Conservation (phyloP, 2,797 vertebrate species). For the Ispidina lecontei region DNA sequence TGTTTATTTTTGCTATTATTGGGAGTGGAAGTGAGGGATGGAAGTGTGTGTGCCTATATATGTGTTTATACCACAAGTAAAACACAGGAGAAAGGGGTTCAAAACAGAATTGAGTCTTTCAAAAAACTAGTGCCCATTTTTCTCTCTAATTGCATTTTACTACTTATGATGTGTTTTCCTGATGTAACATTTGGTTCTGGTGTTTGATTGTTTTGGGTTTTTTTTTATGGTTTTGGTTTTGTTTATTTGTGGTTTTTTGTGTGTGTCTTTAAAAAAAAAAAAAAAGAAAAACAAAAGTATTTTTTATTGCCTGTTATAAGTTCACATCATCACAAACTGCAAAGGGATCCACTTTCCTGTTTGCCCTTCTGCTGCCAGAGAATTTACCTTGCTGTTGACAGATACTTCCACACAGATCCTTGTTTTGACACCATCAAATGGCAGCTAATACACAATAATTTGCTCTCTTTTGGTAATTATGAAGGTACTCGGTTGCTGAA, state of each 20-base stretch:
- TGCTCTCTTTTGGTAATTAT: background rate
- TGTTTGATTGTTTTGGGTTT: too few relatives aligned
- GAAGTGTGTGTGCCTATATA: background rate
- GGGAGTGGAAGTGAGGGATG: background rate
- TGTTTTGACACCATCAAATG: background rate
- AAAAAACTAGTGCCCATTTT: background rate
- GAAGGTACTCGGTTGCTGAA: background rate
- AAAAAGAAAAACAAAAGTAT: background rate
- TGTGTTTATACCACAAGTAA: background rate
- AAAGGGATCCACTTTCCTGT: background rate
- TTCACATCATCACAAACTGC: background rate
- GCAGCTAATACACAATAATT: background rate
- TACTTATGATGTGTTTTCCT: background rate
- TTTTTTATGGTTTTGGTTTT: too few relatives aligned
- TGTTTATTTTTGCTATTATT: constrained; percentile 70
- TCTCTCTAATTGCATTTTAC: background rate
- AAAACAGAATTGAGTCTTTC: background rate
- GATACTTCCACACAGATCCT: background rate
- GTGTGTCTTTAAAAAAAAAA: background rate
- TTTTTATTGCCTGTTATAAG: background rate
- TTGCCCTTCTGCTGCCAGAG: background rate
- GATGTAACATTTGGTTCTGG: background rate
- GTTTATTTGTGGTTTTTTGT: too few relatives aligned
- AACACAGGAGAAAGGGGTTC: background rate
- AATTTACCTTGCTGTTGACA: background rate